Evolutionary conservation across 1,140 invertebrate genomes (phyloP), one percentile per base, ranked within the genome.

Genomic region (Dreissena polymorpha): DNA sequence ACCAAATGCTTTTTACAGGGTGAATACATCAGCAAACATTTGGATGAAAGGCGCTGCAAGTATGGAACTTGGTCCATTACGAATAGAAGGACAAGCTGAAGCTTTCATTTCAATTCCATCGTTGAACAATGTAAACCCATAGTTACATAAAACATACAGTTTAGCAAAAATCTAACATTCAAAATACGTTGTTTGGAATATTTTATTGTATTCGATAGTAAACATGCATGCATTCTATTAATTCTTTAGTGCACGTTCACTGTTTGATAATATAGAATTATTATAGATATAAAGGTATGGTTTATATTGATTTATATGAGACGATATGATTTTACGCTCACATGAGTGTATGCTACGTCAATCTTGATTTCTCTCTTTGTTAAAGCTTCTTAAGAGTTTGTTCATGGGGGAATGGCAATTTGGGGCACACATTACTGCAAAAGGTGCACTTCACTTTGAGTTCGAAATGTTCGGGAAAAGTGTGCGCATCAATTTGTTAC

Each of bases 381-480:
- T 60, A n/a, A 18, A 79, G 77, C 60, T 79, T 51, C 49, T 79
- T 0, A 69, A 53, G 16, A 55, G 57, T 49, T 23, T 79, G 0
- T 79, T 79, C 57, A 10, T 70, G 12, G 77, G 60, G 16, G 77
- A 79, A 21, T 79, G 77, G 77, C 53, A 68, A 0, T n/a, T 60
- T 60, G 57, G 57, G 21, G 12, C 21, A n/a, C 57, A 60, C 21
- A n/a, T 60, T 60, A 60, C 57, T n/a, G 57, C 57, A n/a, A 60
- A 2, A 3, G 16, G 16, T 60, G 21, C 16, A n/a, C 21, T 60
- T 3, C 16, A 18, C 57, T 60, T 60, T 23, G 16, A 60, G 57
- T 60, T 60, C 21, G 21, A 60, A 60, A 23, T 60, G 57, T 60
- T 60, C 21, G 57, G 57, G 10, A 60, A 60, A 23, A 60, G 6